Evolutionary conservation across 2,888 invertebrate genomes (phyloP), one percentile per base, ranked within the genome.

Genomic region (Serrognathus titanus): DNA sequence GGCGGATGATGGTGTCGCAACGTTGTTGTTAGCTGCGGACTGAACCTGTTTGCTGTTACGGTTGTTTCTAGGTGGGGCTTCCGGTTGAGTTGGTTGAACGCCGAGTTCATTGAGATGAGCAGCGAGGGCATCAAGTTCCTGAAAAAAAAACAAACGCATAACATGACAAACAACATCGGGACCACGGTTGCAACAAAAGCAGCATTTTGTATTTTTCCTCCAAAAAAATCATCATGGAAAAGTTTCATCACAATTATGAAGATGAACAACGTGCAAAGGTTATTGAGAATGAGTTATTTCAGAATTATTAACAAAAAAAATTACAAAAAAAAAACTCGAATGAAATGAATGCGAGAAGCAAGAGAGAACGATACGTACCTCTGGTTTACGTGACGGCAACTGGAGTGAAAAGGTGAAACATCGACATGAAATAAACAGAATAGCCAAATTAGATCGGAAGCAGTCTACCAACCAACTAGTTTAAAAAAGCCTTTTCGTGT

Each of bases 81-180:
- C 86, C 55, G 85, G 85, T 65, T 87, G 85, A 24, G 66, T 59
- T 62, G 85, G 85, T 70, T 87, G 87, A 62, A 83, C 84, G 70
- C 92, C 95, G 75, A 97, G 84, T 81, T 96, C 93, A 81, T 93
- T 96, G 75, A 97, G 85, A 80, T 98, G 96, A 73, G 94, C 94
- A 63, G 97, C 97, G 77, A 98, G 81, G 77, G 91, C 91, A 81
- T 98, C 97, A 83, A 98, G 86, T 81, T 97, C 97, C 94, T 97
- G 82, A 79, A 77, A 39, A 39, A 12, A 39, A 39, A 11, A 39
- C 1, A 1, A 11, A 39, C 1, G 12, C n/a, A 7, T 39, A 11
- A 39, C 6, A 39, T 39, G 11, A n/a, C 39, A 35, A 11, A 3
- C 3, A 51, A 41, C 24, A 31, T 6, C 24, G 1, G 24, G 7